phyloP scores from a whole-genome alignment of 2,888 invertebrate species.

The Nephrotoma flavescens region DNA sequence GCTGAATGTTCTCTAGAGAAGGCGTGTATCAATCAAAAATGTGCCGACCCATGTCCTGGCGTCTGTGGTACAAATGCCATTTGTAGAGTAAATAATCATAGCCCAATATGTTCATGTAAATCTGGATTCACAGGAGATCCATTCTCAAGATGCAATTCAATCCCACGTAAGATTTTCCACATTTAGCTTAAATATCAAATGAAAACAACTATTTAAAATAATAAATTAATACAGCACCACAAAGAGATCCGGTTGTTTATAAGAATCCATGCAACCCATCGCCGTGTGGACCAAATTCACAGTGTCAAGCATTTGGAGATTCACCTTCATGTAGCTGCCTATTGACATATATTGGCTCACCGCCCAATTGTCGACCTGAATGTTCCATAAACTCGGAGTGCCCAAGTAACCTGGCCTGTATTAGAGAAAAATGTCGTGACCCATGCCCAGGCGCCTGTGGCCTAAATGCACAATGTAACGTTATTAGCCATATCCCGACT shows the following conservation, averaged over 20 bases:
- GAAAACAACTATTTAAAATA: not conserved
- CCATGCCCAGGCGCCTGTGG: slow-evolving; percentile 72
- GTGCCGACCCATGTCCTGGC: slow-evolving; percentile 54
- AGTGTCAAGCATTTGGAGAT: slow-evolving; percentile 43
- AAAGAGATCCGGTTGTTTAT: slow-evolving; percentile 17
- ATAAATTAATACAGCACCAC: slow-evolving; percentile 17
- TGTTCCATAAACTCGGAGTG: slow-evolving; percentile 62
- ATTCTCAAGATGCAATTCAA: slow-evolving; percentile 35
- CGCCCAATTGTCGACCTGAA: slow-evolving; percentile 55
- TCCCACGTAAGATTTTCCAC: slow-evolving; percentile 23
- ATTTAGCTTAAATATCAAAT: not conserved
- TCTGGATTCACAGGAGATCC: slow-evolving; percentile 42
- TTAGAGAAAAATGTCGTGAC: slow-evolving; percentile 59
- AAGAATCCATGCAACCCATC: slow-evolving; percentile 45
- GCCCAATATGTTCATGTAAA: slow-evolving; percentile 63
- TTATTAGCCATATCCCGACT: slow-evolving; percentile 57
- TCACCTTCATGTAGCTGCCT: slow-evolving; percentile 50
- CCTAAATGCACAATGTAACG: slow-evolving; percentile 42
- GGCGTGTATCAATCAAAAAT: slow-evolving; percentile 54
- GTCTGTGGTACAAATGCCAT: slow-evolving; percentile 58
- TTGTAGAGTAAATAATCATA: slow-evolving; percentile 55
- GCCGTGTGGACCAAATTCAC: slow-evolving; percentile 53
- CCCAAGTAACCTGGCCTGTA: slow-evolving; percentile 56
- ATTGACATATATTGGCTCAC: slow-evolving; percentile 50
- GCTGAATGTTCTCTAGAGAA: slow-evolving; percentile 51